phyloP scores from a whole-genome alignment of 2,888 invertebrate genomes.

The Suillia variegata region DNA sequence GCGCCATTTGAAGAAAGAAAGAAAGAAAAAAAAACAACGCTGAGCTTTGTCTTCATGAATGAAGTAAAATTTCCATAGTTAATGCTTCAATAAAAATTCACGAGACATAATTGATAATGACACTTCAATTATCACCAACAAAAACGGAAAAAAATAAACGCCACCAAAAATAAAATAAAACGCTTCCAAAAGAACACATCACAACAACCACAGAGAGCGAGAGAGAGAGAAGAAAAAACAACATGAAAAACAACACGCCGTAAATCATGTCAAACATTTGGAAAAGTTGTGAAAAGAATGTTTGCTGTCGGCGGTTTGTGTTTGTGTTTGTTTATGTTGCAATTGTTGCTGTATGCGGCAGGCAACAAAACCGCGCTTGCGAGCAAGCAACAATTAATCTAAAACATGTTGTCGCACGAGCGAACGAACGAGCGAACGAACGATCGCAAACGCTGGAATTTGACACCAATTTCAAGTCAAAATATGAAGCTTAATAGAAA shows the following conservation, averaged over 20 bases:
- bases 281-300: neutral
- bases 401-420: no score
- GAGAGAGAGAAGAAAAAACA: neutral
- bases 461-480: slow-evolving; percentile 1
- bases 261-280: slow-evolving; percentile 4
- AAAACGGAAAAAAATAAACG: no score
- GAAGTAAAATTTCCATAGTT: neutral
- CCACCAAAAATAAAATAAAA: neutral
- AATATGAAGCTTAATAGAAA: neutral
- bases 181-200: neutral
- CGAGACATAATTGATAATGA: slow-evolving; percentile 52
- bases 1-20: no score
- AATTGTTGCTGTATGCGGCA: neutral
- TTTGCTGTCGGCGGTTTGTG: neutral
- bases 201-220: neutral
- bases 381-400: neutral
- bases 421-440: no score
- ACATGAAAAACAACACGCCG: neutral
- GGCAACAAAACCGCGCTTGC: neutral
- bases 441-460: neutral
- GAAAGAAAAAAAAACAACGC: no score
- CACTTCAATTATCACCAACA: slow-evolving; percentile 15
- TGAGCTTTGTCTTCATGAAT: no score
- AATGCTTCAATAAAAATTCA: slow-evolving; percentile 50
- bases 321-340: neutral